Base-by-base conservation (phyloP, 2,888 invertebrate genomes). In the Xiphydria camelus region DNA sequence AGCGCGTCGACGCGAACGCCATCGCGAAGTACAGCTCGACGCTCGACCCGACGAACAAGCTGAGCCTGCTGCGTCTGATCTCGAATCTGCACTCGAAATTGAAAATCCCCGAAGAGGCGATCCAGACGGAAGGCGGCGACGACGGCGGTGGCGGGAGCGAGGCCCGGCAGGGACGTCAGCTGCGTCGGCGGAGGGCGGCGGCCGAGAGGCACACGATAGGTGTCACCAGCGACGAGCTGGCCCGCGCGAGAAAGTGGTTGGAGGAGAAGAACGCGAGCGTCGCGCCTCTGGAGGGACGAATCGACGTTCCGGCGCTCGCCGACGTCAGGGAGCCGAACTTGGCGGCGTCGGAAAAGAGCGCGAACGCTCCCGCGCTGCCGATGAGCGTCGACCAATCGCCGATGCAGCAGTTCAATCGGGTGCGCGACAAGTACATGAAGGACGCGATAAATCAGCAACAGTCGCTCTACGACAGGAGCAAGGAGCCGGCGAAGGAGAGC, bases 191-290 rank as follows among this genome's bases (percentile, higher is more conserved):
- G 6, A 81, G 84, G 43, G 80, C 82, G 52, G 82, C 87, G 20
- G 83, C 84, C 49, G 82, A 82, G 34, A 77, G 92, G 1, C 90
- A 92, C 72, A 92, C 92, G 0, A 88, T 92, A 15, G 91, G 89
- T 34, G 91, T 92, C 12, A 89, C 88, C 25, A 82, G 83, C 32
- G 90, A 89, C 68, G 92, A 92, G 64, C 75, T 92, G 18, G 89
- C 86, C 2, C 84, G 87, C 60, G 92, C 92, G 0, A 80, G 91
- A 33, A 83, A 85, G 45, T 82, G 88, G 64, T 83, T 91, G 55
- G 87, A 89, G 71, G 83, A 85, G 60, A 81, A 60, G 33, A 57
- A 45, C 15, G 31, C 40, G 53, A 62, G 14, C 15, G n/a, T n/a
- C n/a, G n/a, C n/a, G n/a, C n/a, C n/a, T n/a, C n/a, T n/a, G n/a